phyloP scores from a whole-genome alignment of 2,797 vertebrate species.

The Mionectes olivaceus region DNA sequence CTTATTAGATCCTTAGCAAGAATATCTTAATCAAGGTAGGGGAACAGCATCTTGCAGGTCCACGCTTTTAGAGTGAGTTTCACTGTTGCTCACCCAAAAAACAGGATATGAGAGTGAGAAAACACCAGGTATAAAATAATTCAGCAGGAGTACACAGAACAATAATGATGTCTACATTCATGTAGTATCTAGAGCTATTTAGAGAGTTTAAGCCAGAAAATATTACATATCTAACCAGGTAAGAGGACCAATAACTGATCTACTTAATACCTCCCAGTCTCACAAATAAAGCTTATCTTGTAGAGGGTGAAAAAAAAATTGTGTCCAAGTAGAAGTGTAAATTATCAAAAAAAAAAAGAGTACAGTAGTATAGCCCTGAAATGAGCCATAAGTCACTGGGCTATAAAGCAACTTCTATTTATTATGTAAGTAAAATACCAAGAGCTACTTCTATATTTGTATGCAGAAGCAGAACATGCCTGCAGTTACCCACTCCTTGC shows the following conservation, averaged over 20 bases:
- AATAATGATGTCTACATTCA: neutral
- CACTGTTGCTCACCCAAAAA: neutral
- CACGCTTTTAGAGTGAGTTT: neutral
- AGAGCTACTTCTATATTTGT: neutral
- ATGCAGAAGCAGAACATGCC: neutral
- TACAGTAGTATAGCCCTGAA: neutral
- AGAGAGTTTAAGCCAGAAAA: slow-evolving; percentile 2
- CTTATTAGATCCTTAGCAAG: neutral
- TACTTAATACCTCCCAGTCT: neutral
- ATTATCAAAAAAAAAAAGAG: neutral
- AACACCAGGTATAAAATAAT: neutral
- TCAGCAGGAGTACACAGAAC: neutral
- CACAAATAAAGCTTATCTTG: neutral
- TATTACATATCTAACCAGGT: neutral
- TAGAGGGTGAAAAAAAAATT: neutral
- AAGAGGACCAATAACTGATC: neutral
- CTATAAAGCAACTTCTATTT: slow-evolving; percentile 13
- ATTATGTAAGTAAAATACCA: slow-evolving; percentile 19
- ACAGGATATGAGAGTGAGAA: neutral
- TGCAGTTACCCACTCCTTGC: neutral
- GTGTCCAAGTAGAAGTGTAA: neutral
- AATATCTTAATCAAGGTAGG: neutral
- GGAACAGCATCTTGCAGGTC: neutral
- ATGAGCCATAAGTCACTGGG: neutral
- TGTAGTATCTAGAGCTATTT: neutral